A percentile compares a stretch with the other conserved stretches of the same genome.
Conservation (phyloP, 2,888 invertebrate genomes). For the Melitaea athalia region DNA sequence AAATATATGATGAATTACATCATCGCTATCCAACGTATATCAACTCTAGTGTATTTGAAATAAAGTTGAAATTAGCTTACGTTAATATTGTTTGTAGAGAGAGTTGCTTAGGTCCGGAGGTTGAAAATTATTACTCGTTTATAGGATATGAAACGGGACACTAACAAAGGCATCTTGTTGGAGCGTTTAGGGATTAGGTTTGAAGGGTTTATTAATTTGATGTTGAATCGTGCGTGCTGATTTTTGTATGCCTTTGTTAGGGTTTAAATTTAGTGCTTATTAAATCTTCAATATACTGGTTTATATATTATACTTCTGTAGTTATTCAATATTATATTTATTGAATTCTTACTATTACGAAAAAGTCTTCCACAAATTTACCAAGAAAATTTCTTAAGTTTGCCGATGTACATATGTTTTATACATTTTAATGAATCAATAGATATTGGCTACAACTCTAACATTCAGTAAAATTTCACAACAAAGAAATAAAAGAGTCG, state of each 20-base stretch:
- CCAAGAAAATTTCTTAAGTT: neutral
- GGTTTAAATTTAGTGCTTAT: neutral
- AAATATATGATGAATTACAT: constrained; percentile 16
- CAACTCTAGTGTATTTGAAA: fast-evolving
- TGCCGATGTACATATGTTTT: too few species aligned
- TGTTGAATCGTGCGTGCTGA: constrained; percentile 17
- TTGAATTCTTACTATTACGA: too few species aligned
- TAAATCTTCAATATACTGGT: neutral
- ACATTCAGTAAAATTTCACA: too few species aligned
- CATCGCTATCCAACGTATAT: constrained; percentile 1
- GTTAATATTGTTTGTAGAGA: neutral
- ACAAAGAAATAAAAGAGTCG: too few species aligned
- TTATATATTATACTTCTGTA: neutral
- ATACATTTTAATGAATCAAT: neutral
- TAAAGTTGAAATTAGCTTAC: constrained; percentile 3
- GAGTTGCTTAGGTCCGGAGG: constrained; percentile 18
- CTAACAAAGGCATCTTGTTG: constrained; percentile 31
- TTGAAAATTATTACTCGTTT: constrained; percentile 33
- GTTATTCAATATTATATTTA: too few species aligned
- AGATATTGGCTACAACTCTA: too few species aligned
- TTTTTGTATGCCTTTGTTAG: constrained; percentile 14
- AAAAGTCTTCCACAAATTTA: too few species aligned
- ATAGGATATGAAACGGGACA: constrained; percentile 31
- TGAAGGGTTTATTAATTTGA: constrained; percentile 32
- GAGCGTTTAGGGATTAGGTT: constrained; percentile 26